A percentile compares a stretch with the other conserved stretches of the same genome.
Evolutionary conservation across 2,888 invertebrate species (phyloP).

Genomic region (Campoplex nolae): DNA sequence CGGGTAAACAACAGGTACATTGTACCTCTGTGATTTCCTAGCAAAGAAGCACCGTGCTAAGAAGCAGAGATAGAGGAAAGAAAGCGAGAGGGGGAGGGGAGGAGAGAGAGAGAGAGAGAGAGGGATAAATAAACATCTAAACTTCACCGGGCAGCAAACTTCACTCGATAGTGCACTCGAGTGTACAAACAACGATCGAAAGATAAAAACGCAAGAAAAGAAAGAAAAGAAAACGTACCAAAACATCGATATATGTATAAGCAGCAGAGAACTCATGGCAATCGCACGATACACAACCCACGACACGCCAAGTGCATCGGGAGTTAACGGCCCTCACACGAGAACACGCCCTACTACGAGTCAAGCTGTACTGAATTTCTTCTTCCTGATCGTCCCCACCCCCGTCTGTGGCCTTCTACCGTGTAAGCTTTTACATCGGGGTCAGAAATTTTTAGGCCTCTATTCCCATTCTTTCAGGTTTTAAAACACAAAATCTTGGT

Average conservation of each 20-base stretch:
- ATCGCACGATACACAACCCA: slow-evolving; percentile 35
- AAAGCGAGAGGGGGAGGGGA: not conserved
- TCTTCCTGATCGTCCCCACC: slow-evolving; percentile 14
- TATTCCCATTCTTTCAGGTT: not conserved
- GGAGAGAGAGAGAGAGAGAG: not conserved
- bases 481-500: not conserved
- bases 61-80: not conserved
- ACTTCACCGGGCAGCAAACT: slow-evolving; percentile 10
- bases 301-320: slow-evolving; percentile 62
- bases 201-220: slow-evolving; percentile 24
- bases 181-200: not conserved
- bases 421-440: slow-evolving; percentile 7
- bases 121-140: not conserved
- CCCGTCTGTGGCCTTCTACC: slow-evolving; percentile 11
- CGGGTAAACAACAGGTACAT: slow-evolving; percentile 84
- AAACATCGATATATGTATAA: not conserved
- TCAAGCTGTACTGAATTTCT: slow-evolving; percentile 44
- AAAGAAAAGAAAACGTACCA: slow-evolving; percentile 2
- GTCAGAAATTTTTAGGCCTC: not conserved
- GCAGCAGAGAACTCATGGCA: slow-evolving; percentile 8
- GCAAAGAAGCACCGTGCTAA: slow-evolving; percentile 65
- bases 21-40: slow-evolving; percentile 82
- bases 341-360: slow-evolving; percentile 56
- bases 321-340: slow-evolving; percentile 63
- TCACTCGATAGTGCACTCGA: slow-evolving; percentile 9